Conservation (phyloP, 2,888 invertebrate genomes). For the Rotaria socialis region DNA sequence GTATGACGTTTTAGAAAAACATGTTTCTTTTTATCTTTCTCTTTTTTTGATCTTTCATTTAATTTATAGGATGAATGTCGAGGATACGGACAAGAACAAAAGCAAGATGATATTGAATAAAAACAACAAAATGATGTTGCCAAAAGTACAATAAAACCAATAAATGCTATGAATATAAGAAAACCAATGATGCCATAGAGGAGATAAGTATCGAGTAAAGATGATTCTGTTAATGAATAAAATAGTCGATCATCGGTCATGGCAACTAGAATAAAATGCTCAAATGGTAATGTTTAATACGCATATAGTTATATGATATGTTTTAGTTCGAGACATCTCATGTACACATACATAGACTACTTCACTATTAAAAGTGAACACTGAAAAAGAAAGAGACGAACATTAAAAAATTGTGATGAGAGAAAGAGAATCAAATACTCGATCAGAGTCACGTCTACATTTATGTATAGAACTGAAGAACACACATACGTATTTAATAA, state of each 20-base stretch:
- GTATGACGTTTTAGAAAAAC: neutral
- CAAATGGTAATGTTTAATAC: neutral
- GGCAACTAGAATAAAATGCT: neutral
- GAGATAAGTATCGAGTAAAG: constrained; percentile 3
- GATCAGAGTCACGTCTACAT: neutral
- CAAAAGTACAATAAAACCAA: neutral
- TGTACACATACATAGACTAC: neutral
- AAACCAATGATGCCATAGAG: neutral
- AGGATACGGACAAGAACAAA: neutral
- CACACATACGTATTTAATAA: neutral
- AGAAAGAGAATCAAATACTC: neutral
- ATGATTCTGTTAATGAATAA: neutral
- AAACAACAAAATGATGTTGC: neutral
- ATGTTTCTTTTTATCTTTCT: neutral
- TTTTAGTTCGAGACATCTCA: neutral
- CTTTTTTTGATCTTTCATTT: neutral
- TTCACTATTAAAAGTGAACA: neutral
- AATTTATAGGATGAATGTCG: constrained; percentile 33
- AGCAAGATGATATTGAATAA: neutral
- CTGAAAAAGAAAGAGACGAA: neutral
- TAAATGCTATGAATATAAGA: neutral
- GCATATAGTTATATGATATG: neutral
- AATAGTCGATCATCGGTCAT: neutral
- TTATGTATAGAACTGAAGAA: neutral
- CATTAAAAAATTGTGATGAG: neutral